phyloP scores from a whole-genome alignment of 2,888 invertebrate genomes.

The Parapristionchus giblindavisi region DNA sequence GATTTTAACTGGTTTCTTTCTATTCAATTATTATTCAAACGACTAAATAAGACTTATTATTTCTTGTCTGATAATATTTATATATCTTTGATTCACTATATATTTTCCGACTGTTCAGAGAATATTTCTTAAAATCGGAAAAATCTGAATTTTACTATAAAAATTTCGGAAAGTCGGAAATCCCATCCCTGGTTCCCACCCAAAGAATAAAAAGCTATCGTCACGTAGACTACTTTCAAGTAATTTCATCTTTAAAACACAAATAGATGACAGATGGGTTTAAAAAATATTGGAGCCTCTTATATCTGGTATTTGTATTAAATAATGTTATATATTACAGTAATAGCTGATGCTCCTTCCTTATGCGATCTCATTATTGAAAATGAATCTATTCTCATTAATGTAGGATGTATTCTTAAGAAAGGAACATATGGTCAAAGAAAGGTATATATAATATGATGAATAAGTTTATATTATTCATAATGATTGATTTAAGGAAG shows the following conservation, averaged over 20 bases:
- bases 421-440: slow-evolving; percentile 33
- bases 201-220: no score
- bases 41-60: background rate
- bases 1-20: slow-evolving; percentile 1
- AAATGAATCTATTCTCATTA: background rate
- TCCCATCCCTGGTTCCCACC: no score
- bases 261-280: no score
- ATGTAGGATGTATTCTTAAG: background rate
- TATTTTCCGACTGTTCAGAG: no score
- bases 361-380: background rate
- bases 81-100: background rate
- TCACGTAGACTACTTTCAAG: no score
- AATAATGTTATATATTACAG: background rate
- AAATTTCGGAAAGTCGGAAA: no score
- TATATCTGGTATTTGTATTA: background rate
- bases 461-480: background rate
- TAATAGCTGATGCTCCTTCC: background rate
- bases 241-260: no score
- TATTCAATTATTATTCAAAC: background rate
- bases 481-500: background rate
- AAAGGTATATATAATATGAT: slow-evolving; percentile 8
- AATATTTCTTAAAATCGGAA: no score
- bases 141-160: no score
- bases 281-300: no score
- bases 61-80: background rate